Evolutionary conservation across 2,888 invertebrate genomes (phyloP), one percentile per base, ranked within the genome.

Genomic region (Marronus borbonicus): DNA sequence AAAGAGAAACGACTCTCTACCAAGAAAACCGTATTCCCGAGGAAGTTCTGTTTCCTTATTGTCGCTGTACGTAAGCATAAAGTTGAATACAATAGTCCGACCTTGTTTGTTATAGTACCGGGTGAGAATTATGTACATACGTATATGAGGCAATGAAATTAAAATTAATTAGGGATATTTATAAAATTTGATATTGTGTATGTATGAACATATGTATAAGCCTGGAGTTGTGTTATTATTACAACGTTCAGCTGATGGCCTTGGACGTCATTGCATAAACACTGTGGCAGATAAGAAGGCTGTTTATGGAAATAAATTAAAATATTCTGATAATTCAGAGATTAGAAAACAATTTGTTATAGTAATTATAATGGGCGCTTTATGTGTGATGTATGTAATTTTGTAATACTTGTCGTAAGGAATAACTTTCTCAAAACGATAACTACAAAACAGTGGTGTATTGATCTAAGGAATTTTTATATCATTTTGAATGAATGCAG

Each of bases 321-420:
- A 69, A 24, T 36, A 17, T 44, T 3, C 12, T 31, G 52, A 52
- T 50, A 69, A 52, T 31, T 69, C 28, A 58, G 31, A 69, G 52
- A 69, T 50, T 69, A 69, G 69, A 69, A 69, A 69, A 50, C 52
- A 69, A 52, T 69, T 52, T 69, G 52, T 52, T 69, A 39, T 52
- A 69, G 52, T 52, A 69, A 69, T 69, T 69, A 69, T 69, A 69
- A 69, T 55, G 69, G 28, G 24, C n/a, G n/a, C 69, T 69, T 69
- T 69, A 52, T 69, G 31, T 28, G 52, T 52, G 7, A 50, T 28
- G 52, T 31, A 55, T 69, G 36, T 69, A 50, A 52, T 50, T 66
- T 52, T 69, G 52, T 69, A 69, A 52, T 55, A 66, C 66, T 66
- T 66, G 44, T 12, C 49, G 24, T 49, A 66, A 44, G 49, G 24